These are phyloP conservation scores for Characodon lateralis DNA, from an alignment of 2,797 vertebrate species.

Conservation along the genomic window DNA sequence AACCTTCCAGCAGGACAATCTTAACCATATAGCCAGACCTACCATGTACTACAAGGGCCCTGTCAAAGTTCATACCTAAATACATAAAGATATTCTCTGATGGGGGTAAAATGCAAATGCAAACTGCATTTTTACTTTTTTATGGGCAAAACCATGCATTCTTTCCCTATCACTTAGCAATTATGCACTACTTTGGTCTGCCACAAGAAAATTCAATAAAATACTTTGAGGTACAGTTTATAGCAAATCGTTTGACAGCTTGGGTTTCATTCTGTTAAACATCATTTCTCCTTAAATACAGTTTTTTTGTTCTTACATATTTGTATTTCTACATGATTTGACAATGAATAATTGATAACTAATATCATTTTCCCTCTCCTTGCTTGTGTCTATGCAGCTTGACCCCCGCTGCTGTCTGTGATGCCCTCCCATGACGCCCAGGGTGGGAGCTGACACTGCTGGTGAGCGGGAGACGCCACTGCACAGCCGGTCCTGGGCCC, in stretches of 20 bases:
- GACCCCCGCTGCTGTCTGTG: conserved; percentile 65
- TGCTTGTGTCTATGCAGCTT: conserved; percentile 53
- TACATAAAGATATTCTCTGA: neutral
- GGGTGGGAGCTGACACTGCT: conserved; percentile 77
- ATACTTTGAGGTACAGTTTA: neutral
- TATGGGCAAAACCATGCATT: neutral
- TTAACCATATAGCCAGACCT: neutral
- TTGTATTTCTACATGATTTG: neutral
- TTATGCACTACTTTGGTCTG: neutral
- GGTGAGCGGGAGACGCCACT: conserved; percentile 77
- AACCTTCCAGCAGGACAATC: neutral
- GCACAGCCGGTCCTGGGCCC: conserved; percentile 62
- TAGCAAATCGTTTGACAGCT: too few species aligned
- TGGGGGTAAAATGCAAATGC: neutral
- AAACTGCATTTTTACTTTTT: neutral
- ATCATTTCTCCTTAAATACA: neutral
- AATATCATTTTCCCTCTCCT: conserved; percentile 38
- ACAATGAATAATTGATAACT: conserved; percentile 41
- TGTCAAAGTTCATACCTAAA: neutral
- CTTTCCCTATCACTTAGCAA: neutral
- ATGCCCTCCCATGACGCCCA: conserved; percentile 80
- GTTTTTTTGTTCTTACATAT: conserved; percentile 33
- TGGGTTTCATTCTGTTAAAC: neutral
- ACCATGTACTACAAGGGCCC: neutral
- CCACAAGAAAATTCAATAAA: neutral